A percentile compares a stretch with the other conserved stretches of the same genome.
Conservation (phyloP, 35 echinoderm and acorn worm species). For the Patiria miniata region DNA sequence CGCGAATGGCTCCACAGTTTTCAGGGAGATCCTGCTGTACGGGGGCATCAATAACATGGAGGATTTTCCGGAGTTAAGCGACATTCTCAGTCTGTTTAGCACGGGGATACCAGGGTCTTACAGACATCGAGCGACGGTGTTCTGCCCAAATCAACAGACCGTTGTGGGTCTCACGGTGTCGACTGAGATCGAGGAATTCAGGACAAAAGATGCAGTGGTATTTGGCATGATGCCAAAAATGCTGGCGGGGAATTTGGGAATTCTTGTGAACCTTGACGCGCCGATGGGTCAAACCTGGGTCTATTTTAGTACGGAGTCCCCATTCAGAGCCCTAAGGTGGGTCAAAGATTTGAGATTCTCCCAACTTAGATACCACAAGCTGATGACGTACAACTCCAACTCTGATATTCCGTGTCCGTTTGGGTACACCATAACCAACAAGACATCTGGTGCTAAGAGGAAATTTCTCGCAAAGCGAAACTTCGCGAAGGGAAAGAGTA, state of each 20-base stretch:
- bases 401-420: slow-evolving; percentile 74
- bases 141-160: slow-evolving; percentile 9
- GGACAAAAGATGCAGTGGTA: slow-evolving; percentile 71
- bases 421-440: slow-evolving; percentile 19
- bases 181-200: slow-evolving; percentile 26
- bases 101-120: slow-evolving; percentile 30
- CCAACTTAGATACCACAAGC: slow-evolving; percentile 72
- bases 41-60: slow-evolving; percentile 63
- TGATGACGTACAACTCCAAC: slow-evolving; percentile 81
- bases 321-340: slow-evolving; percentile 67
- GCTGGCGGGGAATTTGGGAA: slow-evolving; percentile 40
- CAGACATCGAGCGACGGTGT: slow-evolving; percentile 5
- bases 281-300: slow-evolving; percentile 72
- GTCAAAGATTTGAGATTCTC: slow-evolving; percentile 42
- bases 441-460: neutral
- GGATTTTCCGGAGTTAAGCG: slow-evolving; percentile 49
- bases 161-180: slow-evolving; percentile 38
- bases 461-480: neutral
- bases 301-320: slow-evolving; percentile 77
- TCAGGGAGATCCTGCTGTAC: slow-evolving; percentile 39
- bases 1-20: neutral
- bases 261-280: slow-evolving; percentile 19
- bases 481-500: slow-evolving; percentile 37
- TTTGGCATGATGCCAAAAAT: slow-evolving; percentile 77
- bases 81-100: slow-evolving; percentile 54